Conservation (phyloP, 2,113 vertebrate species). For the Dipodomys merriami region DNA sequence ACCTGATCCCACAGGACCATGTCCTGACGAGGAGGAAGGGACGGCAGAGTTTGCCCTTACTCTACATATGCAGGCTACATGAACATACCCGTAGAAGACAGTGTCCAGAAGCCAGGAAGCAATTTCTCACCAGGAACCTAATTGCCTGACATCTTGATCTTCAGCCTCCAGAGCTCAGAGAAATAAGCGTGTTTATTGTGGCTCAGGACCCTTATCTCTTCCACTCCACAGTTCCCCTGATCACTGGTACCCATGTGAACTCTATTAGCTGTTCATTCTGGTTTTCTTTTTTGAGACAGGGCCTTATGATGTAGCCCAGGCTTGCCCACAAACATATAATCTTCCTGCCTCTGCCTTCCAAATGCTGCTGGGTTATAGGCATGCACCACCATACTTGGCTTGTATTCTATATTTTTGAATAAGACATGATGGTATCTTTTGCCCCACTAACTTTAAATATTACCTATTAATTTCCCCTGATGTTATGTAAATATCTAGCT, state of each 20-base stretch:
- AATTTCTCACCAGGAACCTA: background rate
- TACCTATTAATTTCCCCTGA: background rate
- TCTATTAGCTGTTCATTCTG: background rate
- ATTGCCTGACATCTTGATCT: background rate
- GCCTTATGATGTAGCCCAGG: background rate
- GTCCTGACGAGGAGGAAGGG: background rate
- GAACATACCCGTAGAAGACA: accelerated
- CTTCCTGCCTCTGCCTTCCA: background rate
- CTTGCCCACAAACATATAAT: background rate
- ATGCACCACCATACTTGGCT: background rate
- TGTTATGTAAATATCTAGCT: too few species aligned
- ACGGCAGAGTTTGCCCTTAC: too few species aligned
- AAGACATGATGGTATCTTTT: background rate
- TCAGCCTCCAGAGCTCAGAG: background rate
- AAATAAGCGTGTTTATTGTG: background rate
- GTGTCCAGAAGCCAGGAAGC: background rate
- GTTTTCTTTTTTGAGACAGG: background rate
- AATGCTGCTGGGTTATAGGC: background rate
- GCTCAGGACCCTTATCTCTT: too few species aligned
- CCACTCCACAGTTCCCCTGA: too few species aligned
- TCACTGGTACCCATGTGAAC: background rate
- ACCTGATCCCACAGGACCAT: background rate
- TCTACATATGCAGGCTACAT: accelerated
- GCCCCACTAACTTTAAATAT: background rate
- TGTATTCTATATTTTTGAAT: background rate